Evolutionary conservation across 2,113 vertebrate genomes (phyloP).

Genomic region (Lepus timidus): DNA sequence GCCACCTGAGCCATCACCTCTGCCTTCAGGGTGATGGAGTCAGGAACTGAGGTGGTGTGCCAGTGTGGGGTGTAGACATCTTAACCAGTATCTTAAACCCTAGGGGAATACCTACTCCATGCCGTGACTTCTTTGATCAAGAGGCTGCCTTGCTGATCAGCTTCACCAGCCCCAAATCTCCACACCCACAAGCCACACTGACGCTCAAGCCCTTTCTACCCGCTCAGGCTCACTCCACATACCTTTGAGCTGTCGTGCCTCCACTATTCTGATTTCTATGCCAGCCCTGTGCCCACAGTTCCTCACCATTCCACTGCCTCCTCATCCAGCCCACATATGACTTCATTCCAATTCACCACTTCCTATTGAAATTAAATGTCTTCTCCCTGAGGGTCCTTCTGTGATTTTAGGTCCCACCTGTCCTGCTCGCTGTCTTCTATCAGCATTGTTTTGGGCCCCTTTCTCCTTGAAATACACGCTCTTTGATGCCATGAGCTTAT

Average conservation of each 20-base stretch:
- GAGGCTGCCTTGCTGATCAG: neutral
- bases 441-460: neutral
- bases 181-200: neutral
- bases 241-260: rapidly evolving
- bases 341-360: neutral
- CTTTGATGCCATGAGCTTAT: neutral
- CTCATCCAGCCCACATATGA: neutral
- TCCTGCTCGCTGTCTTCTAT: neutral
- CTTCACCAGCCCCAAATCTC: neutral
- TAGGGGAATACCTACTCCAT: no score
- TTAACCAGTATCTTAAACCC: no score
- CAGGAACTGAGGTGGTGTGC: no score
- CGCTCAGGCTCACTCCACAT: no score
- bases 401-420: neutral
- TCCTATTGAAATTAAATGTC: neutral
- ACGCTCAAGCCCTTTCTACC: neutral
- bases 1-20: no score
- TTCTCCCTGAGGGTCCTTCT: neutral
- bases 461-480: neutral
- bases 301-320: rapidly evolving
- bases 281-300: rapidly evolving
- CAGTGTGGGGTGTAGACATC: no score
- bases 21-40: no score
- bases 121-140: neutral
- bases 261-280: neutral